Evolutionary conservation across 2,888 invertebrate genomes (phyloP).

Genomic region (Drosophila rubida): DNA sequence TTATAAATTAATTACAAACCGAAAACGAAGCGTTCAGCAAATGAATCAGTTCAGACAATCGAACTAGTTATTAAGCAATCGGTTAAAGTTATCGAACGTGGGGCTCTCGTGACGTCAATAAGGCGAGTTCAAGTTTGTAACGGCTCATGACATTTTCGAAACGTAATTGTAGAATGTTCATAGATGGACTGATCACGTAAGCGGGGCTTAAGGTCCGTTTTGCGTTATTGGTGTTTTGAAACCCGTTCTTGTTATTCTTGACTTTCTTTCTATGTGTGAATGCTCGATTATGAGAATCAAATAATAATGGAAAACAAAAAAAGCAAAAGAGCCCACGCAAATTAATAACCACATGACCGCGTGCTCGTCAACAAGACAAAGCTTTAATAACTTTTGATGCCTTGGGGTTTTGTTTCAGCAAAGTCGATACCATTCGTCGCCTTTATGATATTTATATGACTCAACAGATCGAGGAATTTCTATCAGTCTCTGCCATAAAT

Average conservation of each 20-base stretch:
- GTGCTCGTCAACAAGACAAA: constrained; percentile 39
- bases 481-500: constrained; percentile 30
- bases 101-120: constrained; percentile 28
- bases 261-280: constrained; percentile 69
- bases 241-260: constrained; percentile 66
- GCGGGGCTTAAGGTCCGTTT: constrained; percentile 14
- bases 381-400: constrained; percentile 56
- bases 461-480: constrained; percentile 32
- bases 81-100: neutral
- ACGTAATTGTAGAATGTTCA: neutral
- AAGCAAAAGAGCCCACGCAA: constrained; percentile 57
- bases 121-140: constrained; percentile 6
- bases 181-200: constrained; percentile 13
- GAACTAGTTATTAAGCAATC: neutral
- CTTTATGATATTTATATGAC: constrained; percentile 36
- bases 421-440: constrained; percentile 38
- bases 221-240: constrained; percentile 13
- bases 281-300: constrained; percentile 52
- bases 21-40: neutral
- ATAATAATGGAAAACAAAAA: constrained; percentile 13
- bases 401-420: constrained; percentile 50
- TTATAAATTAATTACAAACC: too few relatives aligned
- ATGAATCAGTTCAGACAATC: neutral
- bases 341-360: constrained; percentile 35
- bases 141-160: constrained; percentile 24